These are phyloP conservation scores for Cercopithecus hamlyni DNA, from an alignment of 2,797 vertebrate genomes.

Conservation along the genomic window DNA sequence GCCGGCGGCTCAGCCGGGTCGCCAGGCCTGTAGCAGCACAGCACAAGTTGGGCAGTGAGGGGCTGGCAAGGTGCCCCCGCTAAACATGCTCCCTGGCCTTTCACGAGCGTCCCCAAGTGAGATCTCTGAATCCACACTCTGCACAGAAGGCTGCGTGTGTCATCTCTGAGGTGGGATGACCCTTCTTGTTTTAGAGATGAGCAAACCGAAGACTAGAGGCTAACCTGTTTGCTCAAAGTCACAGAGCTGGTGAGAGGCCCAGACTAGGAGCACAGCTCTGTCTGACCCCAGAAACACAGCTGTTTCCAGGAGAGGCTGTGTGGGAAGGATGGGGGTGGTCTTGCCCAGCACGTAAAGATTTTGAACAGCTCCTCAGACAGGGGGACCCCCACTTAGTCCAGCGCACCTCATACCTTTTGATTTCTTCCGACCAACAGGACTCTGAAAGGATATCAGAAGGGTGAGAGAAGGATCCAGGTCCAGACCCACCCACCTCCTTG, in stretches of 20 bases:
- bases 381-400: not conserved
- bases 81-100: not conserved
- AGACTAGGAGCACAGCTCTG: not conserved
- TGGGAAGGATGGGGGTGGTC: not conserved
- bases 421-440: constrained; percentile 66
- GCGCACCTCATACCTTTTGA: constrained; percentile 68
- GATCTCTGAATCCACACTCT: not conserved
- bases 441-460: constrained; percentile 51
- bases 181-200: not conserved
- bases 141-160: not conserved
- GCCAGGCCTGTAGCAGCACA: constrained; percentile 79
- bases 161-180: not conserved
- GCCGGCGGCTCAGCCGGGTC: constrained; percentile 90
- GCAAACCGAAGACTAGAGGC: not conserved
- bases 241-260: not conserved
- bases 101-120: not conserved
- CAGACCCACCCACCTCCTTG: not conserved
- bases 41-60: rapidly evolving
- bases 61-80: not conserved
- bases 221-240: not conserved
- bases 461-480: not conserved
- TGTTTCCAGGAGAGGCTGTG: not conserved
- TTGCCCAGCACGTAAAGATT: not conserved
- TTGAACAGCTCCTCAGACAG: not conserved
- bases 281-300: not conserved